Evolutionary conservation across 2,113 vertebrate genomes (phyloP).

Genomic region (Cavia porcellus): DNA sequence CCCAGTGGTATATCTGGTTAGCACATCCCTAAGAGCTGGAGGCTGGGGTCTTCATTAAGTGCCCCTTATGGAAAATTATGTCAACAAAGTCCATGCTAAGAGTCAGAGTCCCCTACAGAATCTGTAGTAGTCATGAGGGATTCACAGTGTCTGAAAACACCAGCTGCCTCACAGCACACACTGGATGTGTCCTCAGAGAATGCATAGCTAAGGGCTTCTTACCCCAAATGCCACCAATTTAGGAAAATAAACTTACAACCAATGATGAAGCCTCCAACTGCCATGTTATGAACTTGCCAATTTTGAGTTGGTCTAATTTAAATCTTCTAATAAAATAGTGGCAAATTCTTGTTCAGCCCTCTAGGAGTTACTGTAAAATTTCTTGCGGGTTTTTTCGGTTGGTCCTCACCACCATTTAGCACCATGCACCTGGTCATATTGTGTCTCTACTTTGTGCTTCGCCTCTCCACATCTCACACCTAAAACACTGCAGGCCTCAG

Average conservation of each 20-base stretch:
- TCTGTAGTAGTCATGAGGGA: background rate
- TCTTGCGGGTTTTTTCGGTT: background rate
- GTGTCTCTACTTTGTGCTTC: background rate
- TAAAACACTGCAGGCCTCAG: background rate
- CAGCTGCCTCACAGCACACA: background rate
- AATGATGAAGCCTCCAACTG: background rate
- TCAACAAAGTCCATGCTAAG: background rate
- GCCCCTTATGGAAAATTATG: background rate
- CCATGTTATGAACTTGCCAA: background rate
- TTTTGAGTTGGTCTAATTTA: too few species aligned
- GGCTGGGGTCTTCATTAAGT: background rate
- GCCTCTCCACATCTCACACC: background rate
- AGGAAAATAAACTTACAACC: background rate
- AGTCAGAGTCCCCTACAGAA: background rate
- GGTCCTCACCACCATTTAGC: background rate
- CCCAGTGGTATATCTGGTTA: background rate
- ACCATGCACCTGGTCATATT: background rate
- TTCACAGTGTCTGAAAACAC: background rate
- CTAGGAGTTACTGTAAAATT: background rate
- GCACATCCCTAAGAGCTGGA: background rate
- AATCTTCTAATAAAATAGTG: background rate
- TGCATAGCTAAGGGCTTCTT: background rate
- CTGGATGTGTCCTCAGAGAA: background rate
- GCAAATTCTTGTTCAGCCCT: background rate
- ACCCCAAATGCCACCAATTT: background rate